A percentile compares a stretch with the other conserved stretches of the same genome.
Evolutionary conservation across 1,140 invertebrate genomes (phyloP).

Genomic region (Drosophila yakuba): DNA sequence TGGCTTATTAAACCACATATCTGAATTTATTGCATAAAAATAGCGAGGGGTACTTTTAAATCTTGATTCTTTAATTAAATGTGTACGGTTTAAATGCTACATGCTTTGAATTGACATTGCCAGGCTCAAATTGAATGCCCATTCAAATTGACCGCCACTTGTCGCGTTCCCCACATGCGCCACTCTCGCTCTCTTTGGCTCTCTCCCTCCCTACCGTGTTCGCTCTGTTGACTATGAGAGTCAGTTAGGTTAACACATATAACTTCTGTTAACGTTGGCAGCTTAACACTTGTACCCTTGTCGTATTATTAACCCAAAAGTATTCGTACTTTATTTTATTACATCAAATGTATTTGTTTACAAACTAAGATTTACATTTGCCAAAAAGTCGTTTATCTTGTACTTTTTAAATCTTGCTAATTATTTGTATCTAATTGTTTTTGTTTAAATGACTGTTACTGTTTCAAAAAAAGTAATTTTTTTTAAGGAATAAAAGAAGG

Average conservation of each 20-base stretch:
- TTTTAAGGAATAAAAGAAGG: too few species aligned
- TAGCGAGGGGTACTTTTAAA: too few species aligned
- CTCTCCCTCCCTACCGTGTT: slow-evolving; percentile 1
- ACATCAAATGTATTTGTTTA: background rate
- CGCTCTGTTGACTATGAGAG: slow-evolving; percentile 4
- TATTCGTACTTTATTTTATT: background rate
- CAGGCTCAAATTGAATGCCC: slow-evolving; percentile 2
- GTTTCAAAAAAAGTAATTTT: too few species aligned
- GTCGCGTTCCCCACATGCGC: slow-evolving; percentile 26
- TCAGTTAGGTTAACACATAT: slow-evolving; percentile 13
- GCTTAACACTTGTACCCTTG: slow-evolving; percentile 1
- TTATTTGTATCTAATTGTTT: too few species aligned
- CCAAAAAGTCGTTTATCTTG: too few species aligned
- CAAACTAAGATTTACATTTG: background rate
- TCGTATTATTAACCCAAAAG: background rate
- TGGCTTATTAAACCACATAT: background rate
- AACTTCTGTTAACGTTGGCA: slow-evolving; percentile 15
- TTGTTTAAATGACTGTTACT: too few species aligned
- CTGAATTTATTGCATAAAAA: background rate
- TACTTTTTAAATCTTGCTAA: too few species aligned
- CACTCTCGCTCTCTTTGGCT: slow-evolving; percentile 4
- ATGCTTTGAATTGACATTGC: background rate
- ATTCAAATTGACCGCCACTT: slow-evolving; percentile 49
- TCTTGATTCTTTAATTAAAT: background rate
- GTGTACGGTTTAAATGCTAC: background rate